Evolutionary conservation across 35 echinoderm and acorn worm species (phyloP).

Genomic region (Stichopus chloronotus): DNA sequence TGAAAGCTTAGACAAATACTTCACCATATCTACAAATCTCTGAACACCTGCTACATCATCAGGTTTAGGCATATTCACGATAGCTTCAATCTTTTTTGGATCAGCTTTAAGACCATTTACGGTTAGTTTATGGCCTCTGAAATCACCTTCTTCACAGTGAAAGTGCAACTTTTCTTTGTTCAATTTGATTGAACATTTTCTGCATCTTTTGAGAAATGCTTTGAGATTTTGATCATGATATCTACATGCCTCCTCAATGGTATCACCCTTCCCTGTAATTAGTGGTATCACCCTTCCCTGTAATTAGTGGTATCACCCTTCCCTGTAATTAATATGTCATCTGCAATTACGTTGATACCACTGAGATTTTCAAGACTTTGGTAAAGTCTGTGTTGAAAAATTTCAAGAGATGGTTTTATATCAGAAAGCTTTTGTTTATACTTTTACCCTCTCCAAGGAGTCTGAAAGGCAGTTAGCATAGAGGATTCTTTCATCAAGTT

Average conservation of each 20-base stretch:
- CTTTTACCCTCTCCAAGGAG: slow-evolving; percentile 61
- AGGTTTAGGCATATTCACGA: slow-evolving; percentile 45
- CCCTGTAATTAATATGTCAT: slow-evolving; percentile 84
- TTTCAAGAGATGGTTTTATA: slow-evolving; percentile 29
- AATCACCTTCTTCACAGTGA: slow-evolving; percentile 57
- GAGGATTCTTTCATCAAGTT: slow-evolving; percentile 12
- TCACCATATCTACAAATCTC: slow-evolving; percentile 68
- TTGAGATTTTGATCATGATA: slow-evolving; percentile 77
- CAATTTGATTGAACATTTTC: slow-evolving; percentile 69
- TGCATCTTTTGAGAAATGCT: slow-evolving; percentile 58
- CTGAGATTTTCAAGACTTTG: slow-evolving; percentile 44
- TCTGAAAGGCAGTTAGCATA: slow-evolving; percentile 38
- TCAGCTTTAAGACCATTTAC: slow-evolving; percentile 66
- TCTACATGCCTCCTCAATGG: slow-evolving; percentile 63
- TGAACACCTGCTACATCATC: slow-evolving; percentile 56
- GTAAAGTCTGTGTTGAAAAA: slow-evolving; percentile 44
- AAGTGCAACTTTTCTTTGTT: slow-evolving; percentile 73
- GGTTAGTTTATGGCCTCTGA: slow-evolving; percentile 62
- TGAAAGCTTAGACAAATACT: slow-evolving; percentile 65
- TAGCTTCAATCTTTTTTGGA: slow-evolving; percentile 47
- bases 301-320: background rate
- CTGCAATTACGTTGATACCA: slow-evolving; percentile 63
- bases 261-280: too few species aligned
- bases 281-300: too few species aligned
- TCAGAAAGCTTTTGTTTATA: slow-evolving; percentile 6